Evolutionary conservation across 2,797 vertebrate species (phyloP).

Genomic region (Alca torda): DNA sequence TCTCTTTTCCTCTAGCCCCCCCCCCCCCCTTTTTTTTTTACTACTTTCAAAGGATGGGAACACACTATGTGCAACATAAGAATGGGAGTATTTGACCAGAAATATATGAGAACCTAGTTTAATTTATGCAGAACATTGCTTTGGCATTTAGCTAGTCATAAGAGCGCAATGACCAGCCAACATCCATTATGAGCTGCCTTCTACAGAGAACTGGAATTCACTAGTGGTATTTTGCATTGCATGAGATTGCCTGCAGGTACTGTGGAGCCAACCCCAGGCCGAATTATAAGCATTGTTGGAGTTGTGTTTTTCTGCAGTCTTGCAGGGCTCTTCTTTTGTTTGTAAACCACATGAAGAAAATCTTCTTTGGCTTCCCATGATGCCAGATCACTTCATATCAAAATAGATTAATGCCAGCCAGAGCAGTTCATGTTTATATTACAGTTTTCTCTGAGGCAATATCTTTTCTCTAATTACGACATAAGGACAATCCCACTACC

Average conservation of each 20-base stretch:
- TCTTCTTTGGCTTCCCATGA: slow-evolving; percentile 16
- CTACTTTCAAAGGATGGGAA: not conserved
- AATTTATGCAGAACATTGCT: not conserved
- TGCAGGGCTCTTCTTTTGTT: slow-evolving; percentile 12
- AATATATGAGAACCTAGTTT: not conserved
- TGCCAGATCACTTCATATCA: slow-evolving; percentile 30
- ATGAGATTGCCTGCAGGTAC: slow-evolving; percentile 26
- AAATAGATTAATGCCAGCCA: slow-evolving; percentile 41
- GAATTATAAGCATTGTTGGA: not conserved
- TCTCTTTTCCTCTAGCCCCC: not conserved
- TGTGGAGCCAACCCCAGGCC: not conserved
- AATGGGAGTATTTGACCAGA: not conserved
- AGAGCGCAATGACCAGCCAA: not conserved
- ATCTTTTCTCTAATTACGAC: slow-evolving; percentile 58
- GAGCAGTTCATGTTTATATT: slow-evolving; percentile 45
- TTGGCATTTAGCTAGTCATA: not conserved
- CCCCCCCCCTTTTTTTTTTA: not conserved
- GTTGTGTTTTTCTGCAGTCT: not conserved
- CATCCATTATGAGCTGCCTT: not conserved
- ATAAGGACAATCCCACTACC: slow-evolving; percentile 11
- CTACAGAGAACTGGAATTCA: not conserved
- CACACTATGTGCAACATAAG: not conserved
- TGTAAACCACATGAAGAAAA: slow-evolving; percentile 39
- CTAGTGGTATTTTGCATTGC: not conserved
- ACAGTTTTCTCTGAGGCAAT: slow-evolving; percentile 58